Percentiles rank a stretch among this genome's conserved stretches.
Evolutionary conservation across 2,888 invertebrate genomes (phyloP).

Genomic region (Branchellion lobata): DNA sequence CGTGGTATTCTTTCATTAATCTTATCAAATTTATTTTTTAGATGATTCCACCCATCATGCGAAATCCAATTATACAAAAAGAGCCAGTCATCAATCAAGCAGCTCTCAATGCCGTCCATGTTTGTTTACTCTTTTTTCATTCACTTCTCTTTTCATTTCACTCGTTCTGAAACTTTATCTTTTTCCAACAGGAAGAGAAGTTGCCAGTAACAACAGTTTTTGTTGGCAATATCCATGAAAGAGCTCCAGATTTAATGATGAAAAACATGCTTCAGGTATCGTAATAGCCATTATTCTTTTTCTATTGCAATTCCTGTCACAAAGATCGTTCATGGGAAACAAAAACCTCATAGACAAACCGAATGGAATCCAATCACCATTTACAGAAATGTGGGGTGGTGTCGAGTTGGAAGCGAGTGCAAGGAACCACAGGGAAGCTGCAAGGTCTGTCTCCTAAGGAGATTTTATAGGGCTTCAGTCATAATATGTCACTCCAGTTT

Average conservation of each 20-base stretch:
- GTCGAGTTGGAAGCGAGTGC: conserved; percentile 93
- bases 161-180: neutral
- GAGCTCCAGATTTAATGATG: conserved; percentile 91
- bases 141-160: neutral
- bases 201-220: conserved; percentile 95
- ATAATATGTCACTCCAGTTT: too few relatives aligned
- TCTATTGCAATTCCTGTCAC: too few relatives aligned
- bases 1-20: conserved; percentile 46
- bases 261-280: conserved; percentile 76
- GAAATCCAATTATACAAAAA: conserved; percentile 11
- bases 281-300: neutral
- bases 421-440: conserved; percentile 69
- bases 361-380: too few relatives aligned
- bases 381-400: conserved; percentile 85
- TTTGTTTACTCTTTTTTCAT: neutral
- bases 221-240: conserved; percentile 92
- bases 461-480: too few relatives aligned
- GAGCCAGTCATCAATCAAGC: conserved; percentile 12
- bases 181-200: conserved; percentile 55
- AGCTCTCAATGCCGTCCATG: conserved; percentile 1
- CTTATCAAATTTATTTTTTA: neutral
- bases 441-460: too few relatives aligned
- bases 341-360: too few relatives aligned
- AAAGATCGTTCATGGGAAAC: too few relatives aligned
- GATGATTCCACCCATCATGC: neutral